These are phyloP conservation scores for Galerucella nymphaeae DNA, from an alignment of 2,888 invertebrate genomes.

Conservation along the genomic window DNA sequence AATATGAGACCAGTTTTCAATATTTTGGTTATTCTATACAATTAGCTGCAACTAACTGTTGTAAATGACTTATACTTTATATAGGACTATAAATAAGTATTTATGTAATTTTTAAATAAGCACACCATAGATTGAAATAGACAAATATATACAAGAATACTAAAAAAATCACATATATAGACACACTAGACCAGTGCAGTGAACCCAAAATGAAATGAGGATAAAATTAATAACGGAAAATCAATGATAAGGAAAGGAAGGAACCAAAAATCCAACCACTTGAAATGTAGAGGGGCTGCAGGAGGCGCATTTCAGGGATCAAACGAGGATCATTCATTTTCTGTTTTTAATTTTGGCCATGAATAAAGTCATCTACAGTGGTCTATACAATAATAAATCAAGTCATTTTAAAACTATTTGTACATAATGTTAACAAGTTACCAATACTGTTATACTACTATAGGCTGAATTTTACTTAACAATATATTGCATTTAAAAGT, in stretches of 20 bases:
- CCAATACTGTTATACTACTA: neutral
- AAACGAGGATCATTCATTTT: too few relatives aligned
- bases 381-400: neutral
- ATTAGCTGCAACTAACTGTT: neutral
- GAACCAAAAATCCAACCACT: too few relatives aligned
- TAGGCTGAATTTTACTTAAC: neutral
- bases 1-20: too few relatives aligned
- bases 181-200: too few relatives aligned
- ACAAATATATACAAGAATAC: neutral
- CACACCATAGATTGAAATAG: neutral
- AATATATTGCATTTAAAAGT: neutral
- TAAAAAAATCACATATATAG: neutral
- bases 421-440: conserved; percentile 2
- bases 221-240: too few relatives aligned
- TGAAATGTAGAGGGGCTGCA: too few relatives aligned
- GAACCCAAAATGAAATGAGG: too few relatives aligned
- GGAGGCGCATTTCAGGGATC: too few relatives aligned
- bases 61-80: neutral
- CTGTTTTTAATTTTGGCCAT: too few relatives aligned
- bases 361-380: too few relatives aligned
- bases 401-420: conserved; percentile 1
- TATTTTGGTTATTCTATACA: neutral
- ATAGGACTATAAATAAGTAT: neutral
- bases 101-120: neutral
- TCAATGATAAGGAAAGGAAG: too few relatives aligned